Conservation (phyloP, 2,888 invertebrate genomes). For the Rotaria macrura region DNA sequence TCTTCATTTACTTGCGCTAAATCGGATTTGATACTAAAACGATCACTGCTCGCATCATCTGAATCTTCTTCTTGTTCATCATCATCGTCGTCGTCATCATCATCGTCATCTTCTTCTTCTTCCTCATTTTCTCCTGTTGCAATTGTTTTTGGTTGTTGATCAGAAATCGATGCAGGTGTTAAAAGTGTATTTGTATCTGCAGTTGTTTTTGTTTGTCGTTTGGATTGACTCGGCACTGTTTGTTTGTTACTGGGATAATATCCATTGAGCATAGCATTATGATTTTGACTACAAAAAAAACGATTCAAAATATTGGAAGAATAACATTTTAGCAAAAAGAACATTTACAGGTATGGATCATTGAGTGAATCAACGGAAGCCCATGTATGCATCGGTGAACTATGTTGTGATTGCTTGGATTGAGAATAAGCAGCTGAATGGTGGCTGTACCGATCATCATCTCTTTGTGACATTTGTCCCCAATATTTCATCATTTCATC, state of each 20-base stretch:
- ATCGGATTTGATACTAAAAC: conserved; percentile 9
- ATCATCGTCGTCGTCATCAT: not conserved
- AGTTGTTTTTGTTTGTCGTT: not conserved
- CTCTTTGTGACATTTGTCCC: not conserved
- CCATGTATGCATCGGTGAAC: not conserved
- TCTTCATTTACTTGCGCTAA: not conserved
- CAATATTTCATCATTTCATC: conserved; percentile 19
- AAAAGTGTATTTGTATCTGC: not conserved
- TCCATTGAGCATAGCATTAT: not conserved
- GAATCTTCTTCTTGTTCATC: not conserved
- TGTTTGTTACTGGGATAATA: not conserved
- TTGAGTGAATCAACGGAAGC: not conserved
- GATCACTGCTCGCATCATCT: conserved; percentile 9
- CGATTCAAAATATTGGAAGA: not conserved
- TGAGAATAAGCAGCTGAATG: not conserved
- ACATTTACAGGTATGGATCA: not conserved
- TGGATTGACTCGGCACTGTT: not conserved
- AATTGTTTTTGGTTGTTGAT: not conserved
- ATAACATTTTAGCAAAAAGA: not conserved
- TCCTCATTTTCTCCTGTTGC: not conserved
- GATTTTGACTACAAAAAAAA: not conserved
- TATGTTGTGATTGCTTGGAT: not conserved
- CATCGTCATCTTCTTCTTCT: not conserved
- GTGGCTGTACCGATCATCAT: not conserved
- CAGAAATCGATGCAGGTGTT: not conserved